Percentiles rank a stretch among this genome's conserved stretches.
Conservation (phyloP, 2,888 invertebrate genomes). For the Danaus chrysippus region DNA sequence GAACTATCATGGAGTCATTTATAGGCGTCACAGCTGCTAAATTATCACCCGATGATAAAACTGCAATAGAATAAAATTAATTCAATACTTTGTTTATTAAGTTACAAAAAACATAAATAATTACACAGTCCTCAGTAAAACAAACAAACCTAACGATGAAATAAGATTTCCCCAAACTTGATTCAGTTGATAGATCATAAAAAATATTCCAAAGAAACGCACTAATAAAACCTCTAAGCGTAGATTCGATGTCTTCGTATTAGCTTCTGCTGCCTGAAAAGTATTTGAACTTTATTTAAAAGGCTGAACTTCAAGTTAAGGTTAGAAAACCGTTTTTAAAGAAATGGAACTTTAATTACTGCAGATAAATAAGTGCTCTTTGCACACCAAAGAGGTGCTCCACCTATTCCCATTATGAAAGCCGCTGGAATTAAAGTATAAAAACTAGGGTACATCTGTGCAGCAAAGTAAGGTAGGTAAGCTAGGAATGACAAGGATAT, state of each 20-base stretch:
- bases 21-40: constrained; percentile 61
- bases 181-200: constrained; percentile 85
- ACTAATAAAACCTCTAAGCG: constrained; percentile 80
- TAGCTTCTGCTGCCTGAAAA: constrained; percentile 77
- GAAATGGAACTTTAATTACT: constrained; percentile 44
- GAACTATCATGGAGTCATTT: constrained; percentile 57
- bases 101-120: neutral
- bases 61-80: constrained; percentile 40
- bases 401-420: constrained; percentile 82
- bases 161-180: constrained; percentile 85
- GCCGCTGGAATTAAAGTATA: constrained; percentile 81
- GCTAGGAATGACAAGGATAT: constrained; percentile 81
- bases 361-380: constrained; percentile 85
- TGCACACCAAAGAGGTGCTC: constrained; percentile 83
- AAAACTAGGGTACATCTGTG: constrained; percentile 82
- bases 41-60: constrained; percentile 65
- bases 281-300: neutral
- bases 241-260: constrained; percentile 74
- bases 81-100: neutral
- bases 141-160: constrained; percentile 73
- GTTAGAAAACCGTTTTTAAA: neutral
- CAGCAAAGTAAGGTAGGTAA: constrained; percentile 83
- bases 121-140: neutral
- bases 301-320: too few species aligned
- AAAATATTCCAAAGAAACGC: constrained; percentile 85